Base-by-base conservation (phyloP, 2,888 invertebrate species). In the Iphiclides podalirius region DNA sequence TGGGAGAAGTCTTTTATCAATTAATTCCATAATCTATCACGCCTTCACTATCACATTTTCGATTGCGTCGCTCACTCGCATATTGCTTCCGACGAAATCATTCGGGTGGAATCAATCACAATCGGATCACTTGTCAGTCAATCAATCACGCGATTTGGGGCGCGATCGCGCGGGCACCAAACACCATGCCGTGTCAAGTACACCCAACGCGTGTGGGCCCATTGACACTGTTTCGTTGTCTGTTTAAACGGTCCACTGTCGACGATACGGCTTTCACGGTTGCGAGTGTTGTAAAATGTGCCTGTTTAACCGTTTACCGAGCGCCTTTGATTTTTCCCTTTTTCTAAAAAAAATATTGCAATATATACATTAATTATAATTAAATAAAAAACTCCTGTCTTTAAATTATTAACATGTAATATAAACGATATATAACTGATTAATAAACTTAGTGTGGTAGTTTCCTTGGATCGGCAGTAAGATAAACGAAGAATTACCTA, bases 121-220 rank as follows among this genome's bases (percentile, higher is more conserved):
- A 63, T 61, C 66, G 60, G 53, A 60, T 56, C 62, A 67, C 68
- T 68, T 67, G 62, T 63, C 59, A 59, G 67, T 66, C 70, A 71
- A 70, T 73, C 69, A 69, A 58, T 60, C 61, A 59, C 33, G 47
- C 12, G 20, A 52, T 48, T 46, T 50, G 41, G 37, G 14, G 41
- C 28, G 34, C 43, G n/a, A n/a, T n/a, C n/a, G 36, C 48, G 48
- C 42, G 48, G 50, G 43, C 16, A 35, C 45, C 42, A n/a, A 46
- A 51, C 44, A 44, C 49, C 57, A 40, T 45, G 40, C 12, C 34
- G 45, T 45, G 50, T 45, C 40, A 45, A 50, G 44, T 40, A 20
- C 35, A 16, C 17, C 11, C 15, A 37, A 41, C 53, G 56, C 54
- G 59, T 53, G 59, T 53, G 57, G 59, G 52, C 57, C 41, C 35